These are phyloP conservation scores for Nomada ruficornis DNA, from an alignment of 2,888 invertebrate species.

Conservation along the genomic window DNA sequence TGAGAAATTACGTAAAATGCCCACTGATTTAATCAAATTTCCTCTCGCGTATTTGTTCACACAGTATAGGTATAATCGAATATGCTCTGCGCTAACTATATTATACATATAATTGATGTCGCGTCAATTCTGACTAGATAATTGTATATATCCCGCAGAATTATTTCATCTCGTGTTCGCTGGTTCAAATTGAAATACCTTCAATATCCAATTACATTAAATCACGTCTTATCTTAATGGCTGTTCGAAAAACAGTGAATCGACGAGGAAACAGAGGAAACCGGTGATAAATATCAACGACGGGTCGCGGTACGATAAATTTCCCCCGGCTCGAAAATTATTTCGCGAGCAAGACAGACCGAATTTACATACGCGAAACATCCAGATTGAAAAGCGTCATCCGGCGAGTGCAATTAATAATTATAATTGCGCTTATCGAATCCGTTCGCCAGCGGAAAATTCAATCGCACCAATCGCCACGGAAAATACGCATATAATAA, in stretches of 20 bases:
- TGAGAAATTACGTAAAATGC: no score
- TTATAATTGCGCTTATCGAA: background rate
- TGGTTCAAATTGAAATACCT: background rate
- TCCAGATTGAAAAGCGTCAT: no score
- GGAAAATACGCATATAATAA: slow-evolving; percentile 24
- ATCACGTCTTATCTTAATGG: background rate
- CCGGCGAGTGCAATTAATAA: background rate
- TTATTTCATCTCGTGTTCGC: background rate
- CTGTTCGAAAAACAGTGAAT: background rate
- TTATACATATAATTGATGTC: no score
- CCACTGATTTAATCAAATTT: no score
- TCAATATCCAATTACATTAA: background rate
- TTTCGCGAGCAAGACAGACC: background rate
- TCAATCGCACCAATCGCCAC: background rate
- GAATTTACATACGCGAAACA: background rate
- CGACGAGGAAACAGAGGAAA: background rate
- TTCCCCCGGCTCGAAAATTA: background rate
- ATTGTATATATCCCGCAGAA: background rate
- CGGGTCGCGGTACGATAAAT: background rate
- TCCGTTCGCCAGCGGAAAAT: background rate
- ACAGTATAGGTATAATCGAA: no score
- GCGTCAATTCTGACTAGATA: background rate
- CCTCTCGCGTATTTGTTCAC: no score
- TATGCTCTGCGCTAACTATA: no score
- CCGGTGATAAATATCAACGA: no score